phyloP scores from a whole-genome alignment of 2,113 vertebrate genomes.

The Orcinus orca region DNA sequence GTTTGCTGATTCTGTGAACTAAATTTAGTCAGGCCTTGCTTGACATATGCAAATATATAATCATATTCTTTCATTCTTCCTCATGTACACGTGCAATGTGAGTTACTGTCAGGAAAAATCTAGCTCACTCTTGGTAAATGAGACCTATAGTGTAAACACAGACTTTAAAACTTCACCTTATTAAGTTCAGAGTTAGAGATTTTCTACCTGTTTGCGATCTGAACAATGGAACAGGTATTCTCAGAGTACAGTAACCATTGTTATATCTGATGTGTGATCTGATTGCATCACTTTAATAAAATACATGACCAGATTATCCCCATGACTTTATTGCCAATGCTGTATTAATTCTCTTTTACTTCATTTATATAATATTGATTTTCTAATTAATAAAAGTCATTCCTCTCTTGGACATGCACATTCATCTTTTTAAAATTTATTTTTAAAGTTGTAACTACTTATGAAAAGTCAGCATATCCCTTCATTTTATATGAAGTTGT shows the following conservation, averaged over 20 bases:
- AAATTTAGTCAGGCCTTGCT: conserved; percentile 47
- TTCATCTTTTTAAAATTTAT: neutral
- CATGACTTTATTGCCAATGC: neutral
- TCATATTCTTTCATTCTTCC: neutral
- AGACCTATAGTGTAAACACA: conserved; percentile 15
- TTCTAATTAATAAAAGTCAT: conserved; percentile 29
- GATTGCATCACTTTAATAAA: neutral
- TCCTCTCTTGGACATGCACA: neutral
- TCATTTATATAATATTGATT: neutral
- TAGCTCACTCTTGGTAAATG: neutral
- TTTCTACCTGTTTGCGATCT: conserved; percentile 3
- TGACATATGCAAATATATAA: conserved; percentile 56
- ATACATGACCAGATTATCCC: neutral
- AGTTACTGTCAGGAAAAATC: conserved; percentile 30
- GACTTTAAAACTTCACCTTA: neutral
- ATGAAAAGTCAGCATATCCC: neutral
- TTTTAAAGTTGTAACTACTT: neutral
- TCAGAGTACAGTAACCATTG: neutral
- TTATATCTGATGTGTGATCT: neutral
- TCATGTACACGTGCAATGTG: neutral
- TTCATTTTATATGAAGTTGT: conserved; percentile 43
- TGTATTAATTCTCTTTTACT: neutral
- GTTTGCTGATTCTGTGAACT: conserved; percentile 7
- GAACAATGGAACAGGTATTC: neutral
- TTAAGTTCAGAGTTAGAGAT: conserved; percentile 16